phyloP scores from a whole-genome alignment of 2,797 vertebrate species.

The Gorsachius magnificus region DNA sequence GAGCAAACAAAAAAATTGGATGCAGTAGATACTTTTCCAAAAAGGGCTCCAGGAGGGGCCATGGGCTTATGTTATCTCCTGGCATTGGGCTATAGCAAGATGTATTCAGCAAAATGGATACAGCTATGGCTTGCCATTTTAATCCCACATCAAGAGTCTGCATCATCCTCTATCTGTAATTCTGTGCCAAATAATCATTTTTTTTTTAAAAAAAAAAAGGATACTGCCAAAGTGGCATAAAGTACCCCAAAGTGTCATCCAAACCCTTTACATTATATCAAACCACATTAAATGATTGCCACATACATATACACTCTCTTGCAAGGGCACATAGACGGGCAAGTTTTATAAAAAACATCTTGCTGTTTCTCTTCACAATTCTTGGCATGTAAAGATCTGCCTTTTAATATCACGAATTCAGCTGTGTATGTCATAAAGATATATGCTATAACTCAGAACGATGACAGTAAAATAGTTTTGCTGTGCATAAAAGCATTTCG shows the following conservation, averaged over 20 bases:
- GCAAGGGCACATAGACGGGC: not conserved
- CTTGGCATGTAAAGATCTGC: not conserved
- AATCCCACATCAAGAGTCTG: not conserved
- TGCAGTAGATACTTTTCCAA: not conserved
- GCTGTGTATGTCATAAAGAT: not conserved
- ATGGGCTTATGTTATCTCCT: not conserved
- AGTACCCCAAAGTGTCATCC: not conserved
- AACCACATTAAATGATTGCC: not conserved
- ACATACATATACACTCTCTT: not conserved
- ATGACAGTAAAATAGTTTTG: not conserved
- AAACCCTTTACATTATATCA: not conserved
- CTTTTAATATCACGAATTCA: not conserved
- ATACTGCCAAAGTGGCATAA: not conserved
- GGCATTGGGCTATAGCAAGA: not conserved
- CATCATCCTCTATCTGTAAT: not conserved
- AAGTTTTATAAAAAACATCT: constrained; percentile 1
- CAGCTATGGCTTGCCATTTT: not conserved
- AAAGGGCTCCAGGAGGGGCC: not conserved
- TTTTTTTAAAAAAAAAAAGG: too few species aligned
- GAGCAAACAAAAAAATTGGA: not conserved
- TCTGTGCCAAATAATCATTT: constrained; percentile 10
- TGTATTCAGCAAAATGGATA: not conserved
- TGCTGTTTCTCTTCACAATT: not conserved
- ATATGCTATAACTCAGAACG: not conserved
- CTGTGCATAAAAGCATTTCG: not conserved